Evolutionary conservation across 2,888 invertebrate species (phyloP), one percentile per base, ranked within the genome.

Genomic region (Dorcus parallelipipedus): DNA sequence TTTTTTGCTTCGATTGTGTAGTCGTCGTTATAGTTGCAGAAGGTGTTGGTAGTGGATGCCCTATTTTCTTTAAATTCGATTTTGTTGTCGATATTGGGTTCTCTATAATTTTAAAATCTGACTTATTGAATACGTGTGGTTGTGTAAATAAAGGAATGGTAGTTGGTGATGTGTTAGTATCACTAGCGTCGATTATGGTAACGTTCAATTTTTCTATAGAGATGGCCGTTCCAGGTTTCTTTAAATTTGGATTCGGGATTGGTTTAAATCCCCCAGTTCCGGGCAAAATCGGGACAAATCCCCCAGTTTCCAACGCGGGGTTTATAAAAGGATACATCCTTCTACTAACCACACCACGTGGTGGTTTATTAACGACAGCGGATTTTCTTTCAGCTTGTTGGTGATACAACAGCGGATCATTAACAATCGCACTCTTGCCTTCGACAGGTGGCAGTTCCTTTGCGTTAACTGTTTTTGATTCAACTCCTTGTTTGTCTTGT

Each of bases 231-330:
- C 51, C 56, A 14, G 62, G 54, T 38, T 49, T 56, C 38, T 59
- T 64, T 48, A 65, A 55, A 26, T 54, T 78, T 71, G 79, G 84
- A 72, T 82, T 84, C 71, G 72, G 73, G 17, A 87, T 86, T 0
- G 92, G 92, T 71, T 82, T 84, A 69, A 92, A 92, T 6, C 91
- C 91, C 40, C 89, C 87, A 60, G 84, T 80, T 51, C 86, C 86
- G 1, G 91, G 91, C 14, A 90, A 73, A 69, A 90, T 83, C 10
- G 93, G 93, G 9, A 86, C 80, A 72, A 93, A 93, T 2, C 91
- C 91, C 10, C 91, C 90, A 17, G 84, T 85, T 77, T 90, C 87
- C 53, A 90, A 84, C 70, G 85, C 84, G 0, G 88, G 87, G 53
- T 81, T 76, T 41, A 83, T 83, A 1, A 78, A 78, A 6, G 79